A percentile compares a stretch with the other conserved stretches of the same genome.
These are phyloP conservation scores for Xestia sexstrigata DNA, from an alignment of 2,888 invertebrate species.

Conservation along the genomic window DNA sequence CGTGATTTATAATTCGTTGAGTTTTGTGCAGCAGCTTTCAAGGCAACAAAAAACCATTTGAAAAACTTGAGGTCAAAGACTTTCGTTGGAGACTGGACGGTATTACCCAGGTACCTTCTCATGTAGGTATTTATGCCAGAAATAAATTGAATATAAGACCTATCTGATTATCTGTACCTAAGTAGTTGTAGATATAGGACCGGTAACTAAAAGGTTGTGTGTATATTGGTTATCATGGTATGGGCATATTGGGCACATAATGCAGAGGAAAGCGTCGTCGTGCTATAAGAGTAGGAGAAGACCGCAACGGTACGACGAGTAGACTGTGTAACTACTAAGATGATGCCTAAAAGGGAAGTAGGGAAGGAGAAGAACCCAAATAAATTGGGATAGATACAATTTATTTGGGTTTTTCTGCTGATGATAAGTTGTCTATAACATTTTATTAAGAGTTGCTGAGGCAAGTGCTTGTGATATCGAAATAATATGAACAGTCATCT, in stretches of 20 bases:
- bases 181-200: neutral
- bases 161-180: neutral
- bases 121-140: neutral
- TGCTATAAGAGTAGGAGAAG: too few relatives aligned
- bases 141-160: neutral
- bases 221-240: neutral
- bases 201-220: neutral
- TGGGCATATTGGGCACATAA: neutral
- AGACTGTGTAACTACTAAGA: too few relatives aligned
- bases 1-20: constrained; percentile 27
- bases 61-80: constrained; percentile 41
- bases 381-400: too few relatives aligned
- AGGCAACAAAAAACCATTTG: neutral
- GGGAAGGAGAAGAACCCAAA: too few relatives aligned
- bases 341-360: too few relatives aligned
- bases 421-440: neutral
- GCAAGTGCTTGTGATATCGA: neutral
- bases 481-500: constrained; percentile 9
- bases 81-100: neutral
- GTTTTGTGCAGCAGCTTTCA: constrained; percentile 12
- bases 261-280: too few relatives aligned
- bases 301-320: too few relatives aligned
- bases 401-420: too few relatives aligned
- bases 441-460: neutral
- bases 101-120: constrained; percentile 1